Evolutionary conservation across 1,140 invertebrate genomes (phyloP).

Genomic region (Heliconius melpomene): DNA sequence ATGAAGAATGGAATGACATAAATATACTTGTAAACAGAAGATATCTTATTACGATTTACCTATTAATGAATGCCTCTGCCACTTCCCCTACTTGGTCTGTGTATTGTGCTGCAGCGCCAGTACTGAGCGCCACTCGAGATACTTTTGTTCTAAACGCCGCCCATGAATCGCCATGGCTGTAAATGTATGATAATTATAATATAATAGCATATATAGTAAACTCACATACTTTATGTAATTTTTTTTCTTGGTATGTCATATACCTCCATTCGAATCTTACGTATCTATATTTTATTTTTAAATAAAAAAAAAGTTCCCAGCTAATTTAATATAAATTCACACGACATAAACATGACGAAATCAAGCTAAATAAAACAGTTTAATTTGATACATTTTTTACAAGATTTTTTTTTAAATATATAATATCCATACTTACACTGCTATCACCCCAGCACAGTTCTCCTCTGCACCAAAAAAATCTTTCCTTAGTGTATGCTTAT

Average conservation of each 20-base stretch:
- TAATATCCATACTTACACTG: slow-evolving; percentile 84
- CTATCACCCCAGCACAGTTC: slow-evolving; percentile 87
- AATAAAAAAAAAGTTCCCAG: too few relatives aligned
- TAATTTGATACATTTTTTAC: too few relatives aligned
- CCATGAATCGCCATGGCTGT: slow-evolving; percentile 92
- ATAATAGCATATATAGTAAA: background rate
- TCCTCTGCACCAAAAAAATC: slow-evolving; percentile 86
- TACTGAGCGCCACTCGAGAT: slow-evolving; percentile 89
- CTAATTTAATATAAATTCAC: too few relatives aligned
- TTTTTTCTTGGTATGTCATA: too few relatives aligned
- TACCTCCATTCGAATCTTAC: too few relatives aligned
- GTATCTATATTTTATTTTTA: background rate
- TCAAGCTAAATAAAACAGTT: too few relatives aligned
- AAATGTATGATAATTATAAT: background rate
- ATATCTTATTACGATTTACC: slow-evolving; percentile 71
- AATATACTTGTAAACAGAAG: slow-evolving; percentile 30
- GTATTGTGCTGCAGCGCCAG: slow-evolving; percentile 88
- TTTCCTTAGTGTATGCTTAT: slow-evolving; percentile 88
- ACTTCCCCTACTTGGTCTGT: slow-evolving; percentile 88
- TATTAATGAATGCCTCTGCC: slow-evolving; percentile 86
- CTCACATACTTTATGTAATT: too few relatives aligned
- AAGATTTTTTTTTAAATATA: background rate
- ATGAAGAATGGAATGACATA: too few relatives aligned
- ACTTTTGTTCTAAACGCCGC: slow-evolving; percentile 89
- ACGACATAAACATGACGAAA: too few relatives aligned